A percentile compares a stretch with the other conserved stretches of the same genome.
Conservation (phyloP, 2,888 invertebrate species). For the Phragmatobia fuliginosa region DNA sequence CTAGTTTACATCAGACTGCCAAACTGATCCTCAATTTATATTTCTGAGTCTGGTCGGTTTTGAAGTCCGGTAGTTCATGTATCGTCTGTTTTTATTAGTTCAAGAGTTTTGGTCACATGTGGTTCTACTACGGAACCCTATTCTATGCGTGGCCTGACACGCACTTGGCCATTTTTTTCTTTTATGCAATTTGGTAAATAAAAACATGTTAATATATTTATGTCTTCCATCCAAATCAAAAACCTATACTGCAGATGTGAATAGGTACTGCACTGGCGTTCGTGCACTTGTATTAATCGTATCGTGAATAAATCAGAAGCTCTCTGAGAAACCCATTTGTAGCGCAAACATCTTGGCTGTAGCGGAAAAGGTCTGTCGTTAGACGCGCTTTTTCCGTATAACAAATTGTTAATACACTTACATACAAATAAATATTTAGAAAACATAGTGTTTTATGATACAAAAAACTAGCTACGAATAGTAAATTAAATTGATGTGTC, state of each 20-base stretch:
- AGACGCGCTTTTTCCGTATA: not conserved
- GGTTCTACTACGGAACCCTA: too few species aligned
- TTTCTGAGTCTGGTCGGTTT: too few species aligned
- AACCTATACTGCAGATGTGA: not conserved
- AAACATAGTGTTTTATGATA: not conserved
- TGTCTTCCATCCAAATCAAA: not conserved
- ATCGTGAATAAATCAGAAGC: constrained; percentile 37
- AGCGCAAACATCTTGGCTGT: constrained; percentile 24
- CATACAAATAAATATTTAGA: not conserved
- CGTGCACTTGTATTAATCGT: constrained; percentile 28
- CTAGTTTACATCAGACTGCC: too few species aligned
- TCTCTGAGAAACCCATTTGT: constrained; percentile 27
- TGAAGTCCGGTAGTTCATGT: too few species aligned
- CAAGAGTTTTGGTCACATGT: too few species aligned
- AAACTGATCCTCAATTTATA: too few species aligned
- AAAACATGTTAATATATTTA: too few species aligned
- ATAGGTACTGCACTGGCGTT: constrained; percentile 9
- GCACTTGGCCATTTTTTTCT: too few species aligned
- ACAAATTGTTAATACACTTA: constrained; percentile 1
- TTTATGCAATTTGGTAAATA: too few species aligned
- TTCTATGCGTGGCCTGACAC: too few species aligned
- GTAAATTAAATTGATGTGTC: too few species aligned
- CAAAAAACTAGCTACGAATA: not conserved
- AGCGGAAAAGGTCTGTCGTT: constrained; percentile 17
- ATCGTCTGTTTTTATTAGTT: too few species aligned